Conservation (phyloP, 2,888 invertebrate genomes). For the Pachymerium ferrugineum region DNA sequence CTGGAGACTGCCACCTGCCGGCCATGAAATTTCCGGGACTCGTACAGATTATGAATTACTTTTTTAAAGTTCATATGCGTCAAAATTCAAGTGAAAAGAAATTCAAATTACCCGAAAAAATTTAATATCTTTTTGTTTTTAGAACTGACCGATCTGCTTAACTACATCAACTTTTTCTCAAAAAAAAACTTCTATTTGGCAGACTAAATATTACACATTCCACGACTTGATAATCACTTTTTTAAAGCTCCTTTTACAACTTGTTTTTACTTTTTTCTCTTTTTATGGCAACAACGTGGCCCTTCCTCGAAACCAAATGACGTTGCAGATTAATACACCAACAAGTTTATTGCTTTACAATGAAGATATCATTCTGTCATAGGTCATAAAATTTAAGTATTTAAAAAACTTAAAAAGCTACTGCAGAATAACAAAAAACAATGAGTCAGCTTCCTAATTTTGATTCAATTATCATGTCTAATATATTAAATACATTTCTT, state of each 20-base stretch:
- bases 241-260: not conserved
- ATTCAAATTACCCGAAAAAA: too few relatives aligned
- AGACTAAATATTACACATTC: too few relatives aligned
- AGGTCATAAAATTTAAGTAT: not conserved
- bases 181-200: too few relatives aligned
- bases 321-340: not conserved
- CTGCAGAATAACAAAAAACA: not conserved
- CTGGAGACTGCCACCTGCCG: slow-evolving; percentile 3
- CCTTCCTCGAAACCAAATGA: not conserved
- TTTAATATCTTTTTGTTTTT: too few relatives aligned
- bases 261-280: not conserved
- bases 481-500: not conserved
- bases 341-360: not conserved
- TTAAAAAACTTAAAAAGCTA: not conserved
- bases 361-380: not conserved
- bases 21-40: slow-evolving; percentile 3
- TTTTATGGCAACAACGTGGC: not conserved
- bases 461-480: not conserved
- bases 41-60: not conserved
- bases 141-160: too few relatives aligned
- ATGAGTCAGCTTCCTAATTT: not conserved
- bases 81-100: not conserved
- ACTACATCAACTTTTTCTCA: too few relatives aligned
- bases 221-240: not conserved
- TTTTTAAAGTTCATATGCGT: not conserved